Evolutionary conservation across 2,797 vertebrate genomes (phyloP).

Genomic region (Clamator glandarius): DNA sequence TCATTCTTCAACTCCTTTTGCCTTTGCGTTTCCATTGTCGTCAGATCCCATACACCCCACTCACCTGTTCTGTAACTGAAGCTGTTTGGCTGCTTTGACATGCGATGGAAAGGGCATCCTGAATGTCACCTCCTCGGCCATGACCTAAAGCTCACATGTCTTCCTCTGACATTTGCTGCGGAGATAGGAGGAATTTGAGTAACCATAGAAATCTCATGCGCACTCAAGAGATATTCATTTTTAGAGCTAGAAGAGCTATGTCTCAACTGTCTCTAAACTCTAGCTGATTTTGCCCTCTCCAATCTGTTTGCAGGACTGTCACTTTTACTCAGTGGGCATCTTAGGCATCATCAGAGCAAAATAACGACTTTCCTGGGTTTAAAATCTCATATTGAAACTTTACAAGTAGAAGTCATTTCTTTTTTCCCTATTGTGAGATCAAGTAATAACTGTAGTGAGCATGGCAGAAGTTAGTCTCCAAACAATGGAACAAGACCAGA

Average conservation of each 20-base stretch:
- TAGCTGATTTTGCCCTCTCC: not conserved
- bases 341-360: not conserved
- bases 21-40: not conserved
- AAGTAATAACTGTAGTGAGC: not conserved
- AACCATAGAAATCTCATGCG: slow-evolving; percentile 37
- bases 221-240: not conserved
- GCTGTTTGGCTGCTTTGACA: slow-evolving; percentile 8
- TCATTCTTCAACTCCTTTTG: not conserved
- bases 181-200: slow-evolving; percentile 11
- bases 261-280: not conserved
- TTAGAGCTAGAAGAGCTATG: not conserved
- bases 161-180: slow-evolving; percentile 26
- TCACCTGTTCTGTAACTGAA: slow-evolving; percentile 62
- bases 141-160: not conserved
- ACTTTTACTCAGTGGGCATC: not conserved
- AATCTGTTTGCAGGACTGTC: not conserved
- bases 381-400: not conserved
- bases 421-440: not conserved
- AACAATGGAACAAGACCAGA: not conserved
- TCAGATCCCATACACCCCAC: not conserved
- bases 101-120: slow-evolving; percentile 28
- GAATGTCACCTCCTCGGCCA: slow-evolving; percentile 11
- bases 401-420: not conserved
- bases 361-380: not conserved
- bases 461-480: not conserved